Percentiles rank a stretch among this genome's conserved stretches.
Conservation (phyloP, 2,113 vertebrate species). For the Arvicanthis niloticus region DNA sequence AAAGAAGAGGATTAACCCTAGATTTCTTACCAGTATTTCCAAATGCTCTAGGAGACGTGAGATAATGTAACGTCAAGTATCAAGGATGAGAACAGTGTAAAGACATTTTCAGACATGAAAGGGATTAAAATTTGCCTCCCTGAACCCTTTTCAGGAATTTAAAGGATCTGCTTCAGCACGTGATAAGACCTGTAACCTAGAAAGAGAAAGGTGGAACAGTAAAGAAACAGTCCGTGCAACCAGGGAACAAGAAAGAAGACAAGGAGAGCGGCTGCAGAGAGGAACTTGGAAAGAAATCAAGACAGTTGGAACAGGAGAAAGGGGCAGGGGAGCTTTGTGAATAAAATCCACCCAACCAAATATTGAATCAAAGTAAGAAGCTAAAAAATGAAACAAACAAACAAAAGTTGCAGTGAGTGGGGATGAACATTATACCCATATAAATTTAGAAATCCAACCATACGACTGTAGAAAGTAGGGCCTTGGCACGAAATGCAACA, state of each 20-base stretch:
- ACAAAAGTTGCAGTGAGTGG: not conserved
- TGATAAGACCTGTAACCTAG: constrained; percentile 43
- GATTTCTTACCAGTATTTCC: constrained; percentile 52
- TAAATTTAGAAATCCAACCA: constrained; percentile 17
- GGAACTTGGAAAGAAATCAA: constrained; percentile 64
- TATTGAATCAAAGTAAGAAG: constrained; percentile 53
- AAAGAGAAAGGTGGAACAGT: constrained; percentile 57
- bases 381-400: not conserved
- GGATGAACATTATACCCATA: not conserved
- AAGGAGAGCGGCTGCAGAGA: constrained; percentile 65
- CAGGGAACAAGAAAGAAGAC: constrained; percentile 59
- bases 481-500: not conserved
- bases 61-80: not conserved
- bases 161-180: constrained; percentile 57
- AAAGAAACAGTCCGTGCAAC: constrained; percentile 50
- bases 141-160: constrained; percentile 71
- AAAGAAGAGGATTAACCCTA: constrained; percentile 38
- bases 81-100: constrained; percentile 29
- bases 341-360: constrained; percentile 66
- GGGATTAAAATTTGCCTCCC: constrained; percentile 42
- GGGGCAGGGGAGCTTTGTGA: constrained; percentile 42
- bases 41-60: not conserved
- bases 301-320: constrained; percentile 27
- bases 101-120: constrained; percentile 66
- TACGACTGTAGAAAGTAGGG: not conserved